A percentile compares a stretch with the other conserved stretches of the same genome.
phyloP scores from a whole-genome alignment of 2,113 vertebrate species.

The Rousettus leschenaultii region DNA sequence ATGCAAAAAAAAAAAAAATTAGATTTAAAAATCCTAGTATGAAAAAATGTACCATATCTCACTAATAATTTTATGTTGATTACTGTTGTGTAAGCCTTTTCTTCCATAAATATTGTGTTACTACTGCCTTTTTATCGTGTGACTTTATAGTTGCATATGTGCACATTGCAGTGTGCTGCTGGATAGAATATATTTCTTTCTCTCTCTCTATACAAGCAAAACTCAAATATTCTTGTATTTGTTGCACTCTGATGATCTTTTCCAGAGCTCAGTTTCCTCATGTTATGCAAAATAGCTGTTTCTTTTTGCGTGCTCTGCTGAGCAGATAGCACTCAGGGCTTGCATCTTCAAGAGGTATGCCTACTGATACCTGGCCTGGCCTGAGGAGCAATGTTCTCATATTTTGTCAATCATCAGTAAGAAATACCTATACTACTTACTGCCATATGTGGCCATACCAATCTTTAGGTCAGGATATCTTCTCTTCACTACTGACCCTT shows the following conservation, averaged over 20 bases:
- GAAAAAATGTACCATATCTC: background rate
- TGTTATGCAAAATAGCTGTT: background rate
- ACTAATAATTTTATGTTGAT: background rate
- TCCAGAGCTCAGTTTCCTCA: background rate
- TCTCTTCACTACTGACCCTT: background rate
- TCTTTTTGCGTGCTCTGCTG: background rate
- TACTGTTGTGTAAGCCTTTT: background rate
- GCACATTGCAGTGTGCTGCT: background rate
- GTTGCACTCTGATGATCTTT: background rate
- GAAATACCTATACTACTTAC: background rate
- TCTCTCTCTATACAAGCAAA: background rate
- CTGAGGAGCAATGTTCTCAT: background rate
- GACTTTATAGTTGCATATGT: background rate
- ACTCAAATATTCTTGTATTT: background rate
- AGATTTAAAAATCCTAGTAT: background rate
- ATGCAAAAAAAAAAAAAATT: background rate
- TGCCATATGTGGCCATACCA: background rate
- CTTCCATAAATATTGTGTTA: background rate
- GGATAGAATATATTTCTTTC: background rate
- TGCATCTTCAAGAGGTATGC: background rate
- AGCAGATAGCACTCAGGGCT: background rate
- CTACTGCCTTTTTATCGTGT: background rate
- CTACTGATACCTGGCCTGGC: background rate
- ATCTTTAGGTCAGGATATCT: background rate
- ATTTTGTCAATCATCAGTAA: background rate